Evolutionary conservation across 2,888 invertebrate genomes (phyloP).

Genomic region (Pristionchus japonicus): DNA sequence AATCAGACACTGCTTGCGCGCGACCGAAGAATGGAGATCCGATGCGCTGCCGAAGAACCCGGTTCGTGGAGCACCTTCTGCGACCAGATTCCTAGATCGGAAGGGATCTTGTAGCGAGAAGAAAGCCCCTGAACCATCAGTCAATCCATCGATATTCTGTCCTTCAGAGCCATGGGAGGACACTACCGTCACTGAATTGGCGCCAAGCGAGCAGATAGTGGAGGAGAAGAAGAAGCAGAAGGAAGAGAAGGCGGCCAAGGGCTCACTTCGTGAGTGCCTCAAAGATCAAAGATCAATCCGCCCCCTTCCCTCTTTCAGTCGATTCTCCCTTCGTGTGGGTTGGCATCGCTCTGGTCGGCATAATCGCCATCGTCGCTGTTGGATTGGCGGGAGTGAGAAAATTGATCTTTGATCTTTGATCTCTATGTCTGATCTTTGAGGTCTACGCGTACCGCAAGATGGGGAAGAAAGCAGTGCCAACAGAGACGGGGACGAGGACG

Average conservation of each 20-base stretch:
- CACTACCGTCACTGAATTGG: neutral
- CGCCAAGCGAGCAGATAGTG: neutral
- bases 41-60: neutral
- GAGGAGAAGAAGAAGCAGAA: neutral
- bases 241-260: neutral
- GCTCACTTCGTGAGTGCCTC: neutral
- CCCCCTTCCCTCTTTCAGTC: neutral
- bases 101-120: neutral
- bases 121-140: too few relatives aligned
- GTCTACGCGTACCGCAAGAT: neutral
- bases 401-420: neutral
- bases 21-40: neutral
- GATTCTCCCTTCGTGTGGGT: slow-evolving; percentile 11
- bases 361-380: neutral
- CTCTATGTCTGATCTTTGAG: neutral
- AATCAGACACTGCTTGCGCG: neutral
- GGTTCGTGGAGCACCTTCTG: too few relatives aligned
- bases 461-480: neutral
- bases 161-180: neutral
- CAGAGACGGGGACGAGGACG: neutral
- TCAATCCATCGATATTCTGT: neutral
- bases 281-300: slow-evolving; percentile 8
- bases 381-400: neutral
- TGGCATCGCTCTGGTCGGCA: neutral
- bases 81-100: too few relatives aligned